Evolutionary conservation across 2,888 invertebrate species (phyloP), one percentile per base, ranked within the genome.

Genomic region (Andrena dorsata): DNA sequence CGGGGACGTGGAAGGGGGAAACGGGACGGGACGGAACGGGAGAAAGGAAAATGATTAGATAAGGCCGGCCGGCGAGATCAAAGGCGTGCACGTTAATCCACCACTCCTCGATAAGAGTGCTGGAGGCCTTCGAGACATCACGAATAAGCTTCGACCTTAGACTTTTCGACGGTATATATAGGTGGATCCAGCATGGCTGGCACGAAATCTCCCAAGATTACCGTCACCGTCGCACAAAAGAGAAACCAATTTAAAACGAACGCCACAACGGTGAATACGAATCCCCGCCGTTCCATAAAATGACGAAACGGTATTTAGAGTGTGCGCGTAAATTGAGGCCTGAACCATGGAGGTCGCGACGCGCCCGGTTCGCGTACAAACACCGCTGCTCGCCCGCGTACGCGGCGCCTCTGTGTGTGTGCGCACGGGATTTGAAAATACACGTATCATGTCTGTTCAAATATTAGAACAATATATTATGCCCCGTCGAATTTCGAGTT

Each of bases 51-150:
- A 91, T 90, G 93, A 93, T 93, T 94, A 94, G 93, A 94, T 94
- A 94, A 93, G 93, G 88, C 89, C 79, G 80, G 68, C 90, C 93
- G 93, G 90, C 88, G 86, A 93, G 93, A 93, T 94, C 93, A 94
- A 94, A 94, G 93, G 90, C 90, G 88, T 90, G 90, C 91, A 88
- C 93, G 92, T 92, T 94, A 94, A 94, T 94, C 94, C 93, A 92
- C 91, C 92, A 91, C 92, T 93, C 92, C 90, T 92, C 93, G 93
- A 94, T 94, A 94, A 93, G 88, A 82, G 80, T 82, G 83, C 84
- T 89, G 86, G 90, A 91, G 90, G 90, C 90, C 92, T 92, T 92
- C 90, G 88, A 86, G 86, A 73, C 86, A 80, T 87, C 87, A 88
- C 88, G 89, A 89, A 88, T 88, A 88, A 86, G 87, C 88, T 81